Evolutionary conservation across 2,113 vertebrate genomes (phyloP).

Genomic region (Oxyruncus cristatus): DNA sequence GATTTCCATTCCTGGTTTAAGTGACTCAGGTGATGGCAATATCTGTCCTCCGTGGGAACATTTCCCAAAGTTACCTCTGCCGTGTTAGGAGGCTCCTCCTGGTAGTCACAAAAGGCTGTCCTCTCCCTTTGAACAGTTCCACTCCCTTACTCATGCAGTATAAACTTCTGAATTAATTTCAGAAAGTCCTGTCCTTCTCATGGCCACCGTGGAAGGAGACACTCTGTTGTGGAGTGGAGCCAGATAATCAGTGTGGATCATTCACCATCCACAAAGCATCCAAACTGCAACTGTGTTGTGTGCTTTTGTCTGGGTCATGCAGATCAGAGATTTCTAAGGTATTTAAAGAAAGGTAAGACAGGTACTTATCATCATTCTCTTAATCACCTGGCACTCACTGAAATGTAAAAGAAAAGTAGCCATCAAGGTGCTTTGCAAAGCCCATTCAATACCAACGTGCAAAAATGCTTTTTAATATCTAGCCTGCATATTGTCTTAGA

Average conservation of each 20-base stretch:
- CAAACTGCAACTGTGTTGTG: background rate
- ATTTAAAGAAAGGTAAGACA: background rate
- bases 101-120: background rate
- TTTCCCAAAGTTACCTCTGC: background rate
- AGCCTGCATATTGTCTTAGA: background rate
- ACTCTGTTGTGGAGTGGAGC: background rate
- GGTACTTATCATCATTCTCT: background rate
- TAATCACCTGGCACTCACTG: background rate
- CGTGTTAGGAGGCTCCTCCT: background rate
- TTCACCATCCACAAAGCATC: background rate
- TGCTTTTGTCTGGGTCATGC: background rate
- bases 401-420: background rate
- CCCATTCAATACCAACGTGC: background rate
- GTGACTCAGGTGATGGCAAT: background rate
- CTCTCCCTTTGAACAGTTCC: background rate
- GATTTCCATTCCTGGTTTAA: background rate
- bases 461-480: background rate
- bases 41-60: background rate
- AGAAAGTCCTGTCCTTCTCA: background rate
- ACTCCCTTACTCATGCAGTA: background rate
- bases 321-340: background rate
- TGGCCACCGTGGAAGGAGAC: background rate
- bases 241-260: background rate
- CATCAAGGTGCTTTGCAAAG: background rate
- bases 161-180: background rate